Evolutionary conservation across 2,888 invertebrate species (phyloP), one percentile per base, ranked within the genome.

Genomic region (Drosophila limbata): DNA sequence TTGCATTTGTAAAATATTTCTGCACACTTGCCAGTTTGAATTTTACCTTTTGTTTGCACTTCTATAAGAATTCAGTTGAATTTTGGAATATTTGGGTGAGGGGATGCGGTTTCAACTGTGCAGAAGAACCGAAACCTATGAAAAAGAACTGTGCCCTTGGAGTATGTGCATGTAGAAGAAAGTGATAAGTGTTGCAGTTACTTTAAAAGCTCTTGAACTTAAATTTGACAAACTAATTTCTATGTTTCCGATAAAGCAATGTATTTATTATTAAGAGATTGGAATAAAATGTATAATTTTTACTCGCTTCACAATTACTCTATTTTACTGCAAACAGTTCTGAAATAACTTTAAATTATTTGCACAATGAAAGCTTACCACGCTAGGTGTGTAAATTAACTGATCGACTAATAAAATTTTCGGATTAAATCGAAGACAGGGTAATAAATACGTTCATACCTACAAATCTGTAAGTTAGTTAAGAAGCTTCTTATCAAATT

Each of bases 1-100:
- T 78, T 86, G 88, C 79, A 77, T 81, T 73, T 63, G 67, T 62
- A 62, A 74, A 74, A 83, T 77, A 81, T 69, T 77, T 71, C 57
- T 67, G 57, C 66, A 71, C 57, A 59, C 51, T 51, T 69, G 59
- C 53, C 33, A 40, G 48, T 42, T 17, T 40, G 15, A 60, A 47
- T 60, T 39, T 21, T 64, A 25, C 55, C 72, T 35, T 72, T 61
- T 73, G 57, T 45, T 56, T 51, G 55, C 51, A 39, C 51, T 60
- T 37, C 25, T 19, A 19, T 19, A 56, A 47, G n/a, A 56, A 21
- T 53, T 42, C 13, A 31, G 19, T 28, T 45, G 19, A 39, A 48
- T 25, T 33, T 40, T 37, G 17, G 10, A 44, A 25, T 15, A 10
- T 2, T 13, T 61, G 52, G 33, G 25, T 9, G 3, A 11, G 33